Evolutionary conservation across 2,797 vertebrate genomes (phyloP).

Genomic region (Lagothrix lagotricha): DNA sequence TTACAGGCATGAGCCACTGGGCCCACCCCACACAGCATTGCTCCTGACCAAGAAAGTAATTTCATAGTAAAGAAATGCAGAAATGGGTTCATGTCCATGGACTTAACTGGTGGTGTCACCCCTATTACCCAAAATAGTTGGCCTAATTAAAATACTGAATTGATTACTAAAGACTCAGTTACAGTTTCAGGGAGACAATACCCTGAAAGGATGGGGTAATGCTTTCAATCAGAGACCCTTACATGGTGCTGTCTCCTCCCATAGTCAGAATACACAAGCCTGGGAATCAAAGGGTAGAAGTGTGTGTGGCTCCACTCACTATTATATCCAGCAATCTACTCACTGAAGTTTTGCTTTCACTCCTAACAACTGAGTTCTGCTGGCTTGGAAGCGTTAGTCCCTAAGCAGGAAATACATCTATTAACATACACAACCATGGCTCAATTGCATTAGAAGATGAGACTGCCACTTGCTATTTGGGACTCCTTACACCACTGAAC

Average conservation of each 20-base stretch:
- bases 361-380: conserved; percentile 15
- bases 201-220: background rate
- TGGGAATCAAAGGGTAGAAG: background rate
- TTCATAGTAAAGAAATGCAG: background rate
- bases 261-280: background rate
- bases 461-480: background rate
- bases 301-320: background rate
- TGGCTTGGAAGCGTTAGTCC: background rate
- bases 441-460: conserved; percentile 29
- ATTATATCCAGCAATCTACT: background rate
- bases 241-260: background rate
- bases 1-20: too few relatives aligned
- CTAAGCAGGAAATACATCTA: background rate
- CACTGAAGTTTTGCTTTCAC: background rate
- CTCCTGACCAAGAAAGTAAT: background rate
- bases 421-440: background rate
- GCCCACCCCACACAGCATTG: background rate
- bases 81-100: background rate
- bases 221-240: background rate
- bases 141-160: background rate
- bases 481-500: conserved; percentile 22
- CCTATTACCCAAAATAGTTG: background rate
- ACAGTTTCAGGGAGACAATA: background rate
- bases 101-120: background rate
- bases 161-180: background rate